phyloP scores from a whole-genome alignment of 2,888 invertebrate species.

The Heterodera filipjevi region DNA sequence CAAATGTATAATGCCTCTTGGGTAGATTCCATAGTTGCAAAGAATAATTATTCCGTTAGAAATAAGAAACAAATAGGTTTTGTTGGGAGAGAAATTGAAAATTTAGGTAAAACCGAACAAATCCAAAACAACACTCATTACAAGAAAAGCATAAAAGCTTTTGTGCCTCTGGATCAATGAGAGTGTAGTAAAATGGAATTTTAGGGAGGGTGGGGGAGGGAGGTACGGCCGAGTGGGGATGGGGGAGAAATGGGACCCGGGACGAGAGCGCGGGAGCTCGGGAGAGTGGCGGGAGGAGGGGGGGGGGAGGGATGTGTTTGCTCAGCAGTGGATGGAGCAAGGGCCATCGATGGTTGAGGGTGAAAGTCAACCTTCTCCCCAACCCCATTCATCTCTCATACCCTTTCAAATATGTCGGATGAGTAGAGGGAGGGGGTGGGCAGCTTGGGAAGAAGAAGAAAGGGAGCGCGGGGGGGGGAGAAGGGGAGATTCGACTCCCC shows the following conservation, averaged over 20 bases:
- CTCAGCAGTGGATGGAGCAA: background rate
- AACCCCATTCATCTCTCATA: background rate
- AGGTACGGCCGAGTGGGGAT: background rate
- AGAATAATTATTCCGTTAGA: no score
- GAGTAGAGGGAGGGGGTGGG: background rate
- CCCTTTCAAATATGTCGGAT: constrained; percentile 12
- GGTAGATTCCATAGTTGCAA: no score
- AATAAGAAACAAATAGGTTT: no score
- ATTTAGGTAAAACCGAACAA: no score
- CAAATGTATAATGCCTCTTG: no score
- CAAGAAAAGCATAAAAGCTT: background rate
- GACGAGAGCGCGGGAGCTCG: constrained; percentile 11
- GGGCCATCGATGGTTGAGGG: background rate
- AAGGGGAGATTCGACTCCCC: background rate
- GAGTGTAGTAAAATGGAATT: constrained; percentile 7
- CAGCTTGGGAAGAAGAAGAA: background rate
- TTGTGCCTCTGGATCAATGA: constrained; percentile 1
- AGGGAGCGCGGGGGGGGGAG: background rate
- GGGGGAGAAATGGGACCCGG: constrained; percentile 12
- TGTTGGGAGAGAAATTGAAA: no score
- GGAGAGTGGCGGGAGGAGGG: background rate
- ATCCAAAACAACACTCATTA: background rate
- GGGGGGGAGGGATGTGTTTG: background rate
- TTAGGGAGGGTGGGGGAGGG: background rate
- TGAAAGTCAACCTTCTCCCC: constrained; percentile 10